Evolutionary conservation across 2,113 vertebrate species (phyloP).

Genomic region (Microcebus murinus): DNA sequence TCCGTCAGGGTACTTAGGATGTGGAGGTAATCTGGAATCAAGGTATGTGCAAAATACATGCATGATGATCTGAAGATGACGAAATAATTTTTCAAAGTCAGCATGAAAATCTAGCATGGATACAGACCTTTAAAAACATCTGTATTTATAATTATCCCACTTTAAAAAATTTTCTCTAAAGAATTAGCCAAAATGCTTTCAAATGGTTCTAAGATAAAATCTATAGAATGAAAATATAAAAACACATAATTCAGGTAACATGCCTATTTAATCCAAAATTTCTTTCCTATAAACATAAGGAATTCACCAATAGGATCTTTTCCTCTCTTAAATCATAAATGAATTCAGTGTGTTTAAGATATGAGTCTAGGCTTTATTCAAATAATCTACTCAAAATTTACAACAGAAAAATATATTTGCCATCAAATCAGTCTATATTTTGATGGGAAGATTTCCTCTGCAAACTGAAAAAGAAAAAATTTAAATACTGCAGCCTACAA

Average conservation of each 20-base stretch:
- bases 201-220: slow-evolving; percentile 44
- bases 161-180: neutral
- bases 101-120: neutral
- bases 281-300: neutral
- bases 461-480: neutral
- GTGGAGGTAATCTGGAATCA: slow-evolving; percentile 95
- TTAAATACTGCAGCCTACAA: neutral
- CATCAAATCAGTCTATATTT: neutral
- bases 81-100: neutral
- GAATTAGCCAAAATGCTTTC: slow-evolving; percentile 46
- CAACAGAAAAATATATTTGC: neutral
- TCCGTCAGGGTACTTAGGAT: slow-evolving; percentile 97
- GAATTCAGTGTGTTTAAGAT: neutral
- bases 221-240: slow-evolving; percentile 31
- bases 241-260: neutral
- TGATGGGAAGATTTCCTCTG: neutral
- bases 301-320: neutral
- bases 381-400: neutral
- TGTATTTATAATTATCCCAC: neutral
- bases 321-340: neutral
- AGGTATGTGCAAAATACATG: slow-evolving; percentile 97
- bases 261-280: neutral
- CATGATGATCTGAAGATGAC: slow-evolving; percentile 91
- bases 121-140: neutral
- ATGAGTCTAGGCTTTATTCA: neutral